phyloP scores from a whole-genome alignment of 2,113 vertebrate genomes.

The Pogonocichla stellata region DNA sequence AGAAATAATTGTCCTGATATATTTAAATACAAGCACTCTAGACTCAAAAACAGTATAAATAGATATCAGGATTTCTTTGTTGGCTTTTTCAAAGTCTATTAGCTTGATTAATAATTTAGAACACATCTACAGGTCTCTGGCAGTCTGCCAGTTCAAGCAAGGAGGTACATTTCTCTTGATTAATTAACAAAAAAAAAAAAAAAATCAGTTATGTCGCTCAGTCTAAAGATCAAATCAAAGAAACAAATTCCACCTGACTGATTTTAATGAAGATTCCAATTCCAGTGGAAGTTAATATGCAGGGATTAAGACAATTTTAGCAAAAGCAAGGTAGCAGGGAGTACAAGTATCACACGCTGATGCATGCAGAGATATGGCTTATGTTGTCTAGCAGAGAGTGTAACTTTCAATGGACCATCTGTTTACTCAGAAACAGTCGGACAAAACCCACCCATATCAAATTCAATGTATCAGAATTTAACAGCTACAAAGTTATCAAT shows the following conservation, averaged over 20 bases:
- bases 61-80: neutral
- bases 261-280: neutral
- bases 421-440: neutral
- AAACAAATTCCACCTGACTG: neutral
- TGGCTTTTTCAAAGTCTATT: neutral
- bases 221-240: neutral
- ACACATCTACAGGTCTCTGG: neutral
- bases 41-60: neutral
- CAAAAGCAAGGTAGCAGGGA: neutral
- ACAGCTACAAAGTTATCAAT: neutral
- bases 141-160: neutral
- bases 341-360: neutral
- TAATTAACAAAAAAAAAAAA: neutral
- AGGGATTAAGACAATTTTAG: neutral
- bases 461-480: neutral
- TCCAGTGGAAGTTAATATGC: neutral
- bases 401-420: neutral
- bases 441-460: neutral
- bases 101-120: neutral
- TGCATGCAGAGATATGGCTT: neutral
- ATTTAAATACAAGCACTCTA: neutral
- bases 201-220: neutral
- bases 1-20: neutral
- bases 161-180: neutral
- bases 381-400: neutral